A percentile compares a stretch with the other conserved stretches of the same genome.
Conservation (phyloP, 2,797 vertebrate genomes). For the Dendrocincla fuliginosa region DNA sequence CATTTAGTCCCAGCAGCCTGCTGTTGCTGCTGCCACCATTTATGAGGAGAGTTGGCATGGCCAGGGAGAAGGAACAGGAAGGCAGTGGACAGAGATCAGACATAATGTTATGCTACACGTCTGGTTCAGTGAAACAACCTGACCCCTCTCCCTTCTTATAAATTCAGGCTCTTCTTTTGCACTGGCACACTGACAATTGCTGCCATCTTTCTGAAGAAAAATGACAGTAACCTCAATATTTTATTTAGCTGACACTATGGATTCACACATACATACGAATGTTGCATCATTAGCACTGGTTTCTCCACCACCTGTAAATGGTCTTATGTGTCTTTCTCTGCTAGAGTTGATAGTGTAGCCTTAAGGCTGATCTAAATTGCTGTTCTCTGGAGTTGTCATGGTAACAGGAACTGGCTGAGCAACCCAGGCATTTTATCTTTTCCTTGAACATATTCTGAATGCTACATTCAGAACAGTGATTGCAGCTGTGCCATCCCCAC, state of each 20-base stretch:
- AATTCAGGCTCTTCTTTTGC: not conserved
- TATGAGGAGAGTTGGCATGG: not conserved
- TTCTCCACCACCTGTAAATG: not conserved
- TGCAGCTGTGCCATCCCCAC: not conserved
- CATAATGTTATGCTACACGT: not conserved
- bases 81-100: not conserved
- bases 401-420: constrained; percentile 30
- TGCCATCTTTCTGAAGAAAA: not conserved
- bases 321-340: not conserved
- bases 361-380: constrained; percentile 43
- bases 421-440: constrained; percentile 36
- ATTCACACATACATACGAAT: not conserved
- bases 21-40: not conserved
- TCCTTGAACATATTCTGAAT: not conserved
- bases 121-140: not conserved
- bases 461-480: not conserved
- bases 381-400: constrained; percentile 28
- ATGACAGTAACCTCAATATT: not conserved
- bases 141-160: not conserved
- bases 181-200: not conserved
- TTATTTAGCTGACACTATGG: not conserved
- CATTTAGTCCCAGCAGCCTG: not conserved
- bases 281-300: not conserved
- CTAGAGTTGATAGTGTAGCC: constrained; percentile 9
- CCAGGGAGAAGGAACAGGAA: not conserved